Evolutionary conservation across 1,140 invertebrate genomes (phyloP).

Genomic region (Aplysia californica): DNA sequence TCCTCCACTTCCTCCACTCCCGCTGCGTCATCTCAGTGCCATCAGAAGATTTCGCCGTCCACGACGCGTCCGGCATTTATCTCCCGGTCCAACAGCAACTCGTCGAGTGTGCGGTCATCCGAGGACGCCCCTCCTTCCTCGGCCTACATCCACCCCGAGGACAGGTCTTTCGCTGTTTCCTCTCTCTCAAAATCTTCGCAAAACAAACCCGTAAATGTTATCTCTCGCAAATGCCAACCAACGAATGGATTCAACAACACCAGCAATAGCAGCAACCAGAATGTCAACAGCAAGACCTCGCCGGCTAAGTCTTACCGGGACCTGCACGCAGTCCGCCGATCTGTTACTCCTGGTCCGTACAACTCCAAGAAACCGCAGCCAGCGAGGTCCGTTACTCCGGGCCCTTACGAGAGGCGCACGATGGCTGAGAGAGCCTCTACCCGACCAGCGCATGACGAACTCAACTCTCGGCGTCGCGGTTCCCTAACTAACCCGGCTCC

Average conservation of each 20-base stretch:
- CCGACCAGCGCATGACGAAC: too few relatives aligned
- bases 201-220: not conserved
- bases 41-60: too few relatives aligned
- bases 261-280: not conserved
- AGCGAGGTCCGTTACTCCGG: conserved; percentile 38
- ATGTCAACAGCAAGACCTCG: not conserved
- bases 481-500: too few relatives aligned
- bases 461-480: too few relatives aligned
- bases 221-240: not conserved
- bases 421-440: too few relatives aligned
- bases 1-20: too few relatives aligned
- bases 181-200: too few relatives aligned
- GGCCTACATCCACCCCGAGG: conserved; percentile 28
- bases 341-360: conserved; percentile 45
- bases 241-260: not conserved
- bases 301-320: conserved; percentile 36
- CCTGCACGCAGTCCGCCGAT: conserved; percentile 37
- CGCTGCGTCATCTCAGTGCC: too few relatives aligned
- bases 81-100: conserved; percentile 22
- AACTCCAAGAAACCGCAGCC: too few relatives aligned
- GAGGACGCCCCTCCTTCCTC: conserved; percentile 29
- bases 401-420: conserved; percentile 30
- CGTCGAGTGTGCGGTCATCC: conserved; percentile 10
- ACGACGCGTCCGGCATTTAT: not conserved
- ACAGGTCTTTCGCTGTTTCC: conserved; percentile 6